Conservation (phyloP, 2,888 invertebrate species). For the Tetragnatha montana region DNA sequence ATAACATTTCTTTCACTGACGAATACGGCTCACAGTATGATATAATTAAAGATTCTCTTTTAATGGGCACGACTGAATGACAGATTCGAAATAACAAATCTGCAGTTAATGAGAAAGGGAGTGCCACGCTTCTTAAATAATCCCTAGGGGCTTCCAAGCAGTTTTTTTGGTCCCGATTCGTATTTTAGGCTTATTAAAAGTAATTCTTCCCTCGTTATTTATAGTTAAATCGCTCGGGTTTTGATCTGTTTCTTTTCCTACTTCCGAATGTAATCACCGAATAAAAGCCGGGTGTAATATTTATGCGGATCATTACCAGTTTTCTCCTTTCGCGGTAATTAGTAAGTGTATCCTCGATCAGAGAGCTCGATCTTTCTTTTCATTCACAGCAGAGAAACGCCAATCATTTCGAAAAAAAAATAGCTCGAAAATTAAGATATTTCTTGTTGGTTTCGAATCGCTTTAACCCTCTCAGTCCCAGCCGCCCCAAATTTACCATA, state of each 20-base stretch:
- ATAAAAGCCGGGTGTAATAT: neutral
- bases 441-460: neutral
- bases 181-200: slow-evolving; percentile 1
- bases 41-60: neutral
- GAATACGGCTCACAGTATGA: neutral
- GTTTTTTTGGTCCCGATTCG: neutral
- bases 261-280: neutral
- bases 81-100: neutral
- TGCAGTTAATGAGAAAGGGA: neutral
- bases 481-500: too few relatives aligned
- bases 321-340: neutral
- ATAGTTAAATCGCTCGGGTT: neutral
- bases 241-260: neutral
- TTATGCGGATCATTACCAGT: neutral
- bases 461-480: too few relatives aligned
- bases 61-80: neutral
- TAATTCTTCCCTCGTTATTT: neutral
- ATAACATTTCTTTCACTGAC: neutral
- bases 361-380: neutral
- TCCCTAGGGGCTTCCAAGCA: neutral
- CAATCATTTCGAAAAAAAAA: neutral
- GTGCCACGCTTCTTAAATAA: neutral
- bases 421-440: neutral
- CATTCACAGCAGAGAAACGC: neutral
- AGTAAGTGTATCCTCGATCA: neutral